Percentiles rank a stretch among this genome's conserved stretches.
These are phyloP conservation scores for Ceratitis capitata DNA, from an alignment of 1,140 invertebrate species.

Conservation along the genomic window DNA sequence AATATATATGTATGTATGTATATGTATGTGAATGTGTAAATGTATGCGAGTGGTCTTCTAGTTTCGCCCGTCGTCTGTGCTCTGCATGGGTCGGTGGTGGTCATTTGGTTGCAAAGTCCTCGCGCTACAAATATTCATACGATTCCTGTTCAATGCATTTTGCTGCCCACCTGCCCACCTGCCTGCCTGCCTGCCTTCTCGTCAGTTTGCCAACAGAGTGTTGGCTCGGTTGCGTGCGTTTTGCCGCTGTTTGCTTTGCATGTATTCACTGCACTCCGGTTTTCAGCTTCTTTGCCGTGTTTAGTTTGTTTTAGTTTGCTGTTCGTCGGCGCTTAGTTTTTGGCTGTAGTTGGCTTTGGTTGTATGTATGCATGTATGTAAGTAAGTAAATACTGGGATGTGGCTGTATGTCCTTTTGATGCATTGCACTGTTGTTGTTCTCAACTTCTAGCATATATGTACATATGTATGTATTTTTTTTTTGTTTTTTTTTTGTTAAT, in stretches of 20 bases:
- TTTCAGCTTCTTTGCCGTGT: background rate
- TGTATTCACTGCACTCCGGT: background rate
- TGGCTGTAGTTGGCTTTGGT: background rate
- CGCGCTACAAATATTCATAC: background rate
- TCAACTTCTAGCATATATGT: background rate
- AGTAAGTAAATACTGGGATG: background rate
- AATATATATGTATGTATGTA: too few relatives aligned
- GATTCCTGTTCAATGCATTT: background rate
- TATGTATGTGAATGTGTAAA: too few relatives aligned
- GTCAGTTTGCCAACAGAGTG: too few relatives aligned
- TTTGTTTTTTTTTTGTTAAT: too few relatives aligned
- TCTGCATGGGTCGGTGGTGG: too few relatives aligned
- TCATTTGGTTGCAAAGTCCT: constrained; percentile 19
- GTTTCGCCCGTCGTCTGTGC: background rate
- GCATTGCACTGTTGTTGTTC: background rate
- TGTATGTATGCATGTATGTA: background rate
- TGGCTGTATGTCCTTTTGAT: background rate
- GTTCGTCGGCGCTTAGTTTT: background rate
- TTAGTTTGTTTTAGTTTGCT: constrained; percentile 23
- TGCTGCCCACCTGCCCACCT: too few relatives aligned
- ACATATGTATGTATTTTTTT: background rate
- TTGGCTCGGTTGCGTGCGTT: too few relatives aligned
- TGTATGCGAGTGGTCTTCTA: too few relatives aligned
- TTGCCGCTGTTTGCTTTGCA: background rate
- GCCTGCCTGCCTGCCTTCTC: too few relatives aligned